Evolutionary conservation across 2,888 invertebrate species (phyloP).

Genomic region (Diarsia dahlii): DNA sequence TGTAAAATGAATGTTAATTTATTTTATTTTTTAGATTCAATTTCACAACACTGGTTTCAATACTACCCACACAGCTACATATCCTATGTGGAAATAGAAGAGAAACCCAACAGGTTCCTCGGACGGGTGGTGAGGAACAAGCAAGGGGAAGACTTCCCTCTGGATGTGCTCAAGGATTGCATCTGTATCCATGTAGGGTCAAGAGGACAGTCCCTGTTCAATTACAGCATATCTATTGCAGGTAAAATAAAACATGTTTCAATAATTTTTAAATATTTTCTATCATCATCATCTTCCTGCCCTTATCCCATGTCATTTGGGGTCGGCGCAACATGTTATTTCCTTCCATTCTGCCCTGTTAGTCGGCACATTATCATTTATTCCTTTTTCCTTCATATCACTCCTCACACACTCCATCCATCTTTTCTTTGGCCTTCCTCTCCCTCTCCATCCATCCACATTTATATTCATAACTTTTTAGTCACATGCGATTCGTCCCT

Average conservation of each 20-base stretch:
- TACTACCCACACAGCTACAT: slow-evolving; percentile 79
- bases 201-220: slow-evolving; percentile 92
- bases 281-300: no score
- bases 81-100: slow-evolving; percentile 77
- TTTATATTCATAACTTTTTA: no score
- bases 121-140: slow-evolving; percentile 79
- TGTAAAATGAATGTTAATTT: neutral
- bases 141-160: slow-evolving; percentile 67
- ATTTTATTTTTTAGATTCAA: slow-evolving; percentile 71
- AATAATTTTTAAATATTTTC: neutral
- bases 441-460: no score
- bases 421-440: no score
- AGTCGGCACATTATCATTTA: no score
- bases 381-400: no score
- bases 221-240: slow-evolving; percentile 90
- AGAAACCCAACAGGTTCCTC: slow-evolving; percentile 75
- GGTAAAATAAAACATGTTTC: slow-evolving; percentile 72
- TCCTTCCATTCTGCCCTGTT: no score
- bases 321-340: no score
- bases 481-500: no score
- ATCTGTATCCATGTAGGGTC: slow-evolving; percentile 92
- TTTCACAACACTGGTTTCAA: slow-evolving; percentile 78
- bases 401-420: no score
- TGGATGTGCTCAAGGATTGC: slow-evolving; percentile 86
- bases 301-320: no score